Conservation (phyloP, 1,140 invertebrate species). For the Drosophila trapezifrons region DNA sequence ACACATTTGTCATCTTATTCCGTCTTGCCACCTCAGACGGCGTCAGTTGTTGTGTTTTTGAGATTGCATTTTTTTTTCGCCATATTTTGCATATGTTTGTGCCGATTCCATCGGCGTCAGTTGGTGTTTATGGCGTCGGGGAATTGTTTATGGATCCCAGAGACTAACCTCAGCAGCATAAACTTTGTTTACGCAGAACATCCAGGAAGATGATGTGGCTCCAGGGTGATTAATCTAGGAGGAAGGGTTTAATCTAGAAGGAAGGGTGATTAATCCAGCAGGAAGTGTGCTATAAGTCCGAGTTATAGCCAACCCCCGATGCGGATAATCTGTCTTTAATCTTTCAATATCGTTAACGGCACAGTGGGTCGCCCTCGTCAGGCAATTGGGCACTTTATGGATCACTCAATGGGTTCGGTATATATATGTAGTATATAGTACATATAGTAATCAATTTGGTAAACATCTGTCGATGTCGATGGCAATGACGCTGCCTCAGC, state of each 20-base stretch:
- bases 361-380: slow-evolving; percentile 24
- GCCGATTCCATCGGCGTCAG: slow-evolving; percentile 42
- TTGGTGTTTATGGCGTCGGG: slow-evolving; percentile 59
- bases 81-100: slow-evolving; percentile 48
- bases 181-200: slow-evolving; percentile 43
- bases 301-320: slow-evolving; percentile 6
- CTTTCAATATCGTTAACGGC: slow-evolving; percentile 67
- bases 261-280: slow-evolving; percentile 19
- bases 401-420: slow-evolving; percentile 52
- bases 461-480: slow-evolving; percentile 74
- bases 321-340: slow-evolving; percentile 61
- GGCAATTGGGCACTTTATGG: slow-evolving; percentile 53
- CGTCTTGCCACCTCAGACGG: slow-evolving; percentile 34
- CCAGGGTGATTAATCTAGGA: slow-evolving; percentile 16
- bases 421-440: not conserved
- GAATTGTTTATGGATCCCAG: slow-evolving; percentile 44
- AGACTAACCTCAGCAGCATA: slow-evolving; percentile 49
- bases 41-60: slow-evolving; percentile 45
- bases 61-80: slow-evolving; percentile 39
- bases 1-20: slow-evolving; percentile 74
- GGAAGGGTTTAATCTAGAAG: too few species aligned
- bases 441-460: slow-evolving; percentile 76
- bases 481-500: slow-evolving; percentile 37
- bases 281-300: slow-evolving; percentile 22
- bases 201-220: slow-evolving; percentile 27